Base-by-base conservation (phyloP, 1,140 invertebrate genomes). In the Galleria mellonella region DNA sequence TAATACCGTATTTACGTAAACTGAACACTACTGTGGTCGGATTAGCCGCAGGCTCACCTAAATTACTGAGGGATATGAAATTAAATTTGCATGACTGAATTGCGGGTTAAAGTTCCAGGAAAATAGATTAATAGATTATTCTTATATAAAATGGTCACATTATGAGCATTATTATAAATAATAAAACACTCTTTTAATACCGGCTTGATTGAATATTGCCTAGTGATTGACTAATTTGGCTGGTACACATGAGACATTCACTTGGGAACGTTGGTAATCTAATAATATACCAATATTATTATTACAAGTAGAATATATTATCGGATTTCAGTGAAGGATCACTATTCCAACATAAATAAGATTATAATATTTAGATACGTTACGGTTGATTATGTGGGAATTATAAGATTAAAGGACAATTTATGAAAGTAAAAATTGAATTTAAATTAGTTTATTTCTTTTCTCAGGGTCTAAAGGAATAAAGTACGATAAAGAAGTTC, bases 201-300 rank as follows among this genome's bases (percentile, higher is more conserved):
- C 41, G 9, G 13, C 15, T n/a, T 32, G 41, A 43, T 43, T 43
- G 14, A 43, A 43, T 43, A 30, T 32, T n/a, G 31, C 28, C 9
- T 32, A 9, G 13, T 43, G 41, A 43, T 43, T 23, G 41, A 43
- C 41, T 43, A 14, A n/a, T 43, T 43, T 37, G 13, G 35, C 14
- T 9, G 9, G 10, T 8, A 23, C 17, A 23, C 17, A 23, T 3
- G 35, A 17, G 15, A 1, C 17, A 23, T 23, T 23, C 17, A 23
- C 14, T 4, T 13, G 35, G 35, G 35, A 37, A 37, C 17, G 15
- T 37, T 37, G 14, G 3, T 37, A 37, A 37, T 15, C 17, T 13
- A 37, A 37, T 37, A 37, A 23, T 23, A 6, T 23, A 9, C 9
- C 35, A n/a, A 37, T 37, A 15, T 37, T n/a, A 37, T 37, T 37